Evolutionary conservation across 2,888 invertebrate genomes (phyloP), one percentile per base, ranked within the genome.

Genomic region (Agonopterix arenella): DNA sequence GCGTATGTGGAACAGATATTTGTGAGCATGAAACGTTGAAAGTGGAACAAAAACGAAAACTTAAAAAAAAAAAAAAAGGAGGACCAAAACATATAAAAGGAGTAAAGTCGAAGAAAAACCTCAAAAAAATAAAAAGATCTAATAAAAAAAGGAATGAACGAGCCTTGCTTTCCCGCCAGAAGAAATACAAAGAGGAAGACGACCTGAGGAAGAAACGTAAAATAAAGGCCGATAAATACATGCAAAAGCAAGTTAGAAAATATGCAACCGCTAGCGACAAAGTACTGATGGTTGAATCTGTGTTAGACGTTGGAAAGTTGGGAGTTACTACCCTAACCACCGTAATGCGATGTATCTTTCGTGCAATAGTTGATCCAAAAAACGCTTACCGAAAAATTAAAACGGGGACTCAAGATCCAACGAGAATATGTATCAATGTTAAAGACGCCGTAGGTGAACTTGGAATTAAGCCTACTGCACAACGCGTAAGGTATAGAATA

Each of bases 201-300:
- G 48, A 18, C 45, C 48, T 49, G 4, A 51, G 57, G 45, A 50
- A 36, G 36, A 54, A 49, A 44, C 49, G 50, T 49, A 59, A 62
- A 36, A 44, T 37, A 8, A 52, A 53, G 51, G 46, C 46, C 10
- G 53, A 61, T 8, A 56, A 45, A 45, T 18, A 44, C 46, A 52
- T 59, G 49, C 56, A 60, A 11, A 53, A 52, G 40, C 58, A 54
- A 50, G 50, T 60, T 2, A 49, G 53, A 36, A 56, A 52, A 48
- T 47, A 43, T 38, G 64, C 57, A 50, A 49, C 59, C 8, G 46
- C 57, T 3, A 42, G 53, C 51, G 66, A 66, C 41, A 3, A 48
- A 3, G 9, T 53, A 4, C 52, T 67, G 13, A 44, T 59, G 2
- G 53, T 62, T 7, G 70, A 72, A 51, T 65, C 71, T 10, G 8